Conservation (phyloP, 2,797 vertebrate genomes). For the Microchirus variegatus region DNA sequence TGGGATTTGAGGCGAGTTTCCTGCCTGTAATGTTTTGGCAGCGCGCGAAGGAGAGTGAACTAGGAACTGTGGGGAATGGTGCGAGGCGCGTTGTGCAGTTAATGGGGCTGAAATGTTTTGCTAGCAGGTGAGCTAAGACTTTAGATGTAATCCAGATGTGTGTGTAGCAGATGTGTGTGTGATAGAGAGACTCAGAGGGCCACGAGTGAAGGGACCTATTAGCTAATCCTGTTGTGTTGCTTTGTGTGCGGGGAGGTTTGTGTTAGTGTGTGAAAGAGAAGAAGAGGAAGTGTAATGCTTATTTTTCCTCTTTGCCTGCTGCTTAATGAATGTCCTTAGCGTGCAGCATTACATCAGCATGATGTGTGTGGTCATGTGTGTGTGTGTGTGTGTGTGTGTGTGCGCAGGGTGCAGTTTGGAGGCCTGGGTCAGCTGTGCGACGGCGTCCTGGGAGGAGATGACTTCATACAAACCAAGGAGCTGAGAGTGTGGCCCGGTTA, state of each 20-base stretch:
- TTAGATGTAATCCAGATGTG: constrained; percentile 75
- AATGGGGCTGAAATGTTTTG: constrained; percentile 80
- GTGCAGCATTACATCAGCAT: constrained; percentile 15
- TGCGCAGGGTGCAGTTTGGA: constrained; percentile 87
- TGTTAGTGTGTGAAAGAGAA: constrained; percentile 3
- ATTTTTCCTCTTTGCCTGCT: constrained; percentile 11
- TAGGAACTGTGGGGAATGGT: constrained; percentile 21
- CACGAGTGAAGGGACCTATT: constrained; percentile 45
- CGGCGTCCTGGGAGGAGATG: constrained; percentile 89
- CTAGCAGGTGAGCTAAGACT: constrained; percentile 70
- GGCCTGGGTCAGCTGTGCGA: constrained; percentile 92
- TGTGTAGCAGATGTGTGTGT: constrained; percentile 50
- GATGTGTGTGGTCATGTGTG: constrained; percentile 5
- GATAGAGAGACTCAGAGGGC: constrained; percentile 9
- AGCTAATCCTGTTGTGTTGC: constrained; percentile 36
- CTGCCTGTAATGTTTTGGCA: constrained; percentile 64
- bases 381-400: constrained; percentile 16
- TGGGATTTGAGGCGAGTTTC: constrained; percentile 71
- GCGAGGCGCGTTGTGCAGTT: constrained; percentile 66
- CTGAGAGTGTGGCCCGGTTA: constrained; percentile 94
- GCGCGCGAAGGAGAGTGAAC: constrained; percentile 32
- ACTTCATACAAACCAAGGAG: constrained; percentile 89
- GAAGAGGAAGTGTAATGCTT: neutral
- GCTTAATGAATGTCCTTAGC: constrained; percentile 8
- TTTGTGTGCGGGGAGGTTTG: constrained; percentile 22